These are phyloP conservation scores for Pandemis corylana DNA, from an alignment of 2,888 invertebrate species.

Conservation along the genomic window DNA sequence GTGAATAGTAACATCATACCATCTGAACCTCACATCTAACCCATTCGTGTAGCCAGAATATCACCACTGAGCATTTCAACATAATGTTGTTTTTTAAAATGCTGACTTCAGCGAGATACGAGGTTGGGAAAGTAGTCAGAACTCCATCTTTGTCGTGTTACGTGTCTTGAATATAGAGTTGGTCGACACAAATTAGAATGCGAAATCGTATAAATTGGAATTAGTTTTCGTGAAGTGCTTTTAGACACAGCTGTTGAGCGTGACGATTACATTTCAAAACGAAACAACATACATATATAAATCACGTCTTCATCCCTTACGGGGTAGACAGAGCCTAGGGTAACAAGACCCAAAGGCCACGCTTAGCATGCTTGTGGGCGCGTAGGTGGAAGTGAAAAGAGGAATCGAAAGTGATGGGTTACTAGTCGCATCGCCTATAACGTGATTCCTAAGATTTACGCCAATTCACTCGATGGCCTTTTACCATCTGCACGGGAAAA, in stretches of 20 bases:
- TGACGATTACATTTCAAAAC: neutral
- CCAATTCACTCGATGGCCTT: too few relatives aligned
- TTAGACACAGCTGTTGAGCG: neutral
- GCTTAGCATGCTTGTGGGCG: too few relatives aligned
- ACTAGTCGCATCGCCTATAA: too few relatives aligned
- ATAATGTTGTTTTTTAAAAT: neutral
- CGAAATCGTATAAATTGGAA: too few relatives aligned
- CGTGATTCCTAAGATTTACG: too few relatives aligned
- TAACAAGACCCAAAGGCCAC: too few relatives aligned
- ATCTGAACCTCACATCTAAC: neutral
- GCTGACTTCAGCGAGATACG: neutral
- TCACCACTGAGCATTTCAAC: neutral
- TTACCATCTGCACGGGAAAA: too few relatives aligned
- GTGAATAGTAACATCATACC: neutral
- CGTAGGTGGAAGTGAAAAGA: too few relatives aligned
- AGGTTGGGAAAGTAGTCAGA: neutral
- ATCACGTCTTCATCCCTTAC: too few relatives aligned
- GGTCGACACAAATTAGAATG: neutral
- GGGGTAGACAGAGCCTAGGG: too few relatives aligned
- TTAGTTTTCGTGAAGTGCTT: neutral
- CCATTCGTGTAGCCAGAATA: neutral
- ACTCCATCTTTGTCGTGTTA: neutral
- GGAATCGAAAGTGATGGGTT: too few relatives aligned
- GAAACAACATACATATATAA: neutral
- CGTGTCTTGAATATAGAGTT: neutral